These are phyloP conservation scores for Esperia sulphurella DNA, from an alignment of 2,888 invertebrate species.

Conservation along the genomic window DNA sequence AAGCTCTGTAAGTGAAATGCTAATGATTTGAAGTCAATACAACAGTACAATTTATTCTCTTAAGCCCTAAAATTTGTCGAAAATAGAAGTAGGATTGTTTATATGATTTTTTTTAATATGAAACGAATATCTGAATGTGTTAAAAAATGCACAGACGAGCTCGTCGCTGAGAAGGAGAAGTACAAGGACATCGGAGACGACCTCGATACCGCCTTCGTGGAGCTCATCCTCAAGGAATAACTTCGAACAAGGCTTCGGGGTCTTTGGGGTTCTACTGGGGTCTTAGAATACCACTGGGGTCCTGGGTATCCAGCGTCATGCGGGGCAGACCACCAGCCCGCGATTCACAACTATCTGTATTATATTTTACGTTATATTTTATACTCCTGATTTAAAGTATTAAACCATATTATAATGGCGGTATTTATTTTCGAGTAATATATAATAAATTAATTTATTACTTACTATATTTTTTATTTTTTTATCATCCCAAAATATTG, in stretches of 20 bases:
- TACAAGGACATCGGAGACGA: slow-evolving; percentile 99
- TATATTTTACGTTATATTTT: slow-evolving; percentile 66
- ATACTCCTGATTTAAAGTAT: slow-evolving; percentile 72
- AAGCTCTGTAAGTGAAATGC: too few species aligned
- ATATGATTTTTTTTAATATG: background rate
- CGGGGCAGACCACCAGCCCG: slow-evolving; percentile 39
- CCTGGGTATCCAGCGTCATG: slow-evolving; percentile 13
- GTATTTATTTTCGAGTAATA: slow-evolving; percentile 75
- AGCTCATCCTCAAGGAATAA: slow-evolving; percentile 89
- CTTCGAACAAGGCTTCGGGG: slow-evolving; percentile 14
- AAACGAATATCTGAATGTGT: slow-evolving; percentile 8
- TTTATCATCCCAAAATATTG: slow-evolving; percentile 1
- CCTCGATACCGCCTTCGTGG: slow-evolving; percentile 99
- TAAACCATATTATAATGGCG: slow-evolving; percentile 70
- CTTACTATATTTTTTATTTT: slow-evolving; percentile 45
- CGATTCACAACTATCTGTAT: slow-evolving; percentile 48
- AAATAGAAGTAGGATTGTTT: background rate
- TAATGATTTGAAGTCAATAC: too few species aligned
- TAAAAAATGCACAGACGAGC: slow-evolving; percentile 85
- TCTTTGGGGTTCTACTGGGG: background rate
- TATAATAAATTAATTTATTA: slow-evolving; percentile 70
- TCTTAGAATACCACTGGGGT: slow-evolving; percentile 6
- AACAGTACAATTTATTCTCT: too few species aligned
- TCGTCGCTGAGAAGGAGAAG: slow-evolving; percentile 98
- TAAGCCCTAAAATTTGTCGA: background rate